These are phyloP conservation scores for Tyria jacobaeae DNA, from an alignment of 2,888 invertebrate genomes.

Conservation along the genomic window DNA sequence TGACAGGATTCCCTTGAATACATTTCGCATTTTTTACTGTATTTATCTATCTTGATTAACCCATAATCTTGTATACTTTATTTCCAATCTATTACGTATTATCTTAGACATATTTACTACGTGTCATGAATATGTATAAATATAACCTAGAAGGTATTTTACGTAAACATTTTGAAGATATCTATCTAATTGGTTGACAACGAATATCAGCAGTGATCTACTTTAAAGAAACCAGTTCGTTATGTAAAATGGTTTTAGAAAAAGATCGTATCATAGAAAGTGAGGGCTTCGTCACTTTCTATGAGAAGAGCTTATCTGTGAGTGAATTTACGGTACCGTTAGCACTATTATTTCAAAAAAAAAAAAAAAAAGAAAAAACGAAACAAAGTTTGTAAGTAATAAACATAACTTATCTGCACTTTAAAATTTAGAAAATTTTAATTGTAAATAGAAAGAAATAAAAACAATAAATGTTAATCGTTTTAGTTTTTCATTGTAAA, in stretches of 20 bases:
- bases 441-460: not conserved
- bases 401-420: too few species aligned
- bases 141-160: constrained; percentile 33
- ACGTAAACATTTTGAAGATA: constrained; percentile 17
- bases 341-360: constrained; percentile 2
- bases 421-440: not conserved
- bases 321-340: constrained; percentile 15
- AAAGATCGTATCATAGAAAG: constrained; percentile 30
- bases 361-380: not conserved
- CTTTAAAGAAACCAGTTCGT: constrained; percentile 26
- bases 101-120: not conserved
- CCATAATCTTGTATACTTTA: not conserved
- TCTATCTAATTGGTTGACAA: constrained; percentile 27
- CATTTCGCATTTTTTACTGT: not conserved
- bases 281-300: constrained; percentile 38
- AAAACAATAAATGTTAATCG: not conserved
- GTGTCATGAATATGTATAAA: constrained; percentile 30
- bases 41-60: not conserved
- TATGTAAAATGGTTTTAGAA: constrained; percentile 25
- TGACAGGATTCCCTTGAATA: not conserved
- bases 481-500: not conserved
- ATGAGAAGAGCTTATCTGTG: constrained; percentile 10
- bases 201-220: constrained; percentile 29
- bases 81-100: not conserved
- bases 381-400: too few species aligned